Evolutionary conservation across 2,797 vertebrate genomes (phyloP).

Genomic region (Phrynocephalus forsythii): DNA sequence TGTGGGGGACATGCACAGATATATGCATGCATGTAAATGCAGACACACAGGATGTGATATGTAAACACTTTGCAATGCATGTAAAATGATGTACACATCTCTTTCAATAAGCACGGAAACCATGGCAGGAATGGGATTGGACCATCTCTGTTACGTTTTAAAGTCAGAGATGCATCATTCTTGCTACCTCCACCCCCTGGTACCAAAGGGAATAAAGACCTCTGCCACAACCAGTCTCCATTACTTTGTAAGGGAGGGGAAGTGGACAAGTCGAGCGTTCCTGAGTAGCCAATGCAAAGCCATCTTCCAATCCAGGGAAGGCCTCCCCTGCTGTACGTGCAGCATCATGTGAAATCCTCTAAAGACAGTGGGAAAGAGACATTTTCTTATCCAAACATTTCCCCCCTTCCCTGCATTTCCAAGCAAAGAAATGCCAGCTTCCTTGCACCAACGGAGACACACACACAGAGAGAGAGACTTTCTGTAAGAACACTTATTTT

Average conservation of each 20-base stretch:
- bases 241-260: neutral
- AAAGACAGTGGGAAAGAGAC: neutral
- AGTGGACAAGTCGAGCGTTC: neutral
- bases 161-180: neutral
- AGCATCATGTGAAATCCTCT: neutral
- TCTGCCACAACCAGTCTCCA: neutral
- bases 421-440: neutral
- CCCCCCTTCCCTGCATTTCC: neutral
- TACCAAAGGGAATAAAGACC: neutral
- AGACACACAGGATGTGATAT: too few relatives aligned
- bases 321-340: neutral
- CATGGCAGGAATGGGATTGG: neutral
- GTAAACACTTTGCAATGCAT: neutral
- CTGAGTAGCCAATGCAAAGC: neutral
- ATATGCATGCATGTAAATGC: too few relatives aligned
- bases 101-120: neutral
- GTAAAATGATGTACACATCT: neutral
- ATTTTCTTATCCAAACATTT: neutral
- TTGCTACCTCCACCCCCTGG: neutral
- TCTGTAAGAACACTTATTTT: slow-evolving; percentile 41
- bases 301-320: slow-evolving; percentile 24
- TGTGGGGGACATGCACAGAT: too few relatives aligned
- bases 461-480: neutral
- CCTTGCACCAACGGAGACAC: neutral
- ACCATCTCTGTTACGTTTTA: neutral